These are phyloP conservation scores for Callocephalon fimbriatum DNA, from an alignment of 2,113 vertebrate species.

Conservation along the genomic window DNA sequence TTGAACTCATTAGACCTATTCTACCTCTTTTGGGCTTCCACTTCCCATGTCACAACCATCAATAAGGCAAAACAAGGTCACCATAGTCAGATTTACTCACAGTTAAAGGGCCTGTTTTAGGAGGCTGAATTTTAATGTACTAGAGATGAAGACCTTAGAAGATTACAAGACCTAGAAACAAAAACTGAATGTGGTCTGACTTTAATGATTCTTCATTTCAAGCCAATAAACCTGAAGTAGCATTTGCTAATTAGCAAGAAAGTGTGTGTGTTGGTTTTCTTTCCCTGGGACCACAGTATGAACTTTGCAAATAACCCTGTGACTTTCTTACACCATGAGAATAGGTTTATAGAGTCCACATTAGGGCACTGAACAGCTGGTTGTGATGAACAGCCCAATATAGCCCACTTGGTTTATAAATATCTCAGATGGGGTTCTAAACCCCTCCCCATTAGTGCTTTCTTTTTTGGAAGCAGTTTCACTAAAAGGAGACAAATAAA, in stretches of 20 bases:
- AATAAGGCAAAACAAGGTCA: neutral
- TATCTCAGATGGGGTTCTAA: neutral
- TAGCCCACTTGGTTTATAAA: fast-evolving
- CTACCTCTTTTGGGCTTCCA: neutral
- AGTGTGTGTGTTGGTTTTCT: neutral
- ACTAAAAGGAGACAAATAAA: neutral
- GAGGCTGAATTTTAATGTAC: neutral
- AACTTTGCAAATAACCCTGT: neutral
- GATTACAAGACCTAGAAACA: neutral
- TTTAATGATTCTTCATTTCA: neutral
- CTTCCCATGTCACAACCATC: neutral
- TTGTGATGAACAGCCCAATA: neutral
- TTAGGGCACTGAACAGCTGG: neutral
- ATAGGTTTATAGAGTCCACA: neutral
- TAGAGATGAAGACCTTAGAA: neutral
- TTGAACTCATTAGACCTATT: neutral
- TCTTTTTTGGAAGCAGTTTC: neutral
- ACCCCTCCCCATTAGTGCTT: neutral
- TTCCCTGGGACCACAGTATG: neutral
- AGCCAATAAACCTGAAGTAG: neutral
- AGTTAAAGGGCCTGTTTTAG: neutral
- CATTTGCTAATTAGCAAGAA: slow-evolving; percentile 6
- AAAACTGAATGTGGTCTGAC: neutral
- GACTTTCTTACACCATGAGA: neutral
- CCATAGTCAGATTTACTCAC: neutral